Conservation (phyloP, 2,113 vertebrate species). For the Mesembrinibis cayennensis region DNA sequence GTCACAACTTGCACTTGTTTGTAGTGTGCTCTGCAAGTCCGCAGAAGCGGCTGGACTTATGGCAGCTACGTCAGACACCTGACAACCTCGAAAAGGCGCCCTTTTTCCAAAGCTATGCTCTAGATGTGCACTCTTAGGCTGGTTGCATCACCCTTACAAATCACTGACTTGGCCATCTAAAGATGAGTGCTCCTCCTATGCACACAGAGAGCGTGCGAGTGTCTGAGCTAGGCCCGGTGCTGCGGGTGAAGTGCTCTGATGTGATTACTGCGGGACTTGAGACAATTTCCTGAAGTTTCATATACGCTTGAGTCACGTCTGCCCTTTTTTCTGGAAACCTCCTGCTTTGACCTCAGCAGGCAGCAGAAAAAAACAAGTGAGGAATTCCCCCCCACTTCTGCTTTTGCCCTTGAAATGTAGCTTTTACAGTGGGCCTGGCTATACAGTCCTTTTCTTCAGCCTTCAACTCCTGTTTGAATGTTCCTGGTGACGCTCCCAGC, state of each 20-base stretch:
- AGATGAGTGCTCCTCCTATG: background rate
- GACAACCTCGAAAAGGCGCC: background rate
- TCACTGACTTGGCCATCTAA: background rate
- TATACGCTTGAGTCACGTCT: background rate
- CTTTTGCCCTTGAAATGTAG: background rate
- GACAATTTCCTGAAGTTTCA: background rate
- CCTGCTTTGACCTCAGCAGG: background rate
- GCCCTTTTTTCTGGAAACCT: slow-evolving; percentile 7
- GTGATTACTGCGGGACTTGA: background rate
- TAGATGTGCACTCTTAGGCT: background rate
- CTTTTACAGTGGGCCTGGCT: background rate
- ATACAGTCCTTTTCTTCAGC: background rate
- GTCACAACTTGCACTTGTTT: background rate
- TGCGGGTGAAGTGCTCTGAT: background rate
- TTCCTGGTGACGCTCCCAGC: background rate
- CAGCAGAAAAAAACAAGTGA: background rate
- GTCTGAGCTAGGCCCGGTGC: background rate
- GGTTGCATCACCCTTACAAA: background rate
- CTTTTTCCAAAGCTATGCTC: background rate
- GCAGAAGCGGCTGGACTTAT: background rate
- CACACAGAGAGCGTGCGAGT: background rate
- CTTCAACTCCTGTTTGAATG: background rate
- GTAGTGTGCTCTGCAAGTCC: background rate
- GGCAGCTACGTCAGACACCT: background rate
- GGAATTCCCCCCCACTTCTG: background rate